These are phyloP conservation scores for Drosophila nr. medialis DNA, from an alignment of 2,888 invertebrate genomes.

Conservation along the genomic window DNA sequence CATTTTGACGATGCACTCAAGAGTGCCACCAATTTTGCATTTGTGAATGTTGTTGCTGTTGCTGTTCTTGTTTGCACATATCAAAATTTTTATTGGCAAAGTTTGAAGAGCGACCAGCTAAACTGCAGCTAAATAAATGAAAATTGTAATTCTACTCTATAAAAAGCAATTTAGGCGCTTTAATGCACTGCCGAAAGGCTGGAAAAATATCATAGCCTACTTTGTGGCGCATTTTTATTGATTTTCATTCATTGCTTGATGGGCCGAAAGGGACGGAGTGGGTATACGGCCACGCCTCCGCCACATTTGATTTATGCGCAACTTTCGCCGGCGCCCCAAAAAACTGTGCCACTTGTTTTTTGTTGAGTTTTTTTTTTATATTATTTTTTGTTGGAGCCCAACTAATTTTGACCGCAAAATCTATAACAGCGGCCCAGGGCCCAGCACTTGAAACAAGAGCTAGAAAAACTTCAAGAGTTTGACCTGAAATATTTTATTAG, in stretches of 20 bases:
- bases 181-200: constrained; percentile 26
- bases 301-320: constrained; percentile 61
- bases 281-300: constrained; percentile 28
- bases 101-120: constrained; percentile 37
- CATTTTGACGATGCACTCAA: constrained; percentile 59
- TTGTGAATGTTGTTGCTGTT: neutral
- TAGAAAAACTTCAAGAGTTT: constrained; percentile 49
- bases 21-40: constrained; percentile 29
- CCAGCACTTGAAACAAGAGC: constrained; percentile 26
- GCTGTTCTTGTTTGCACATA: constrained; percentile 12
- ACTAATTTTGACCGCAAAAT: constrained; percentile 62
- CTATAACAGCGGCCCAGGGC: constrained; percentile 39
- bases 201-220: constrained; percentile 30
- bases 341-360: constrained; percentile 39
- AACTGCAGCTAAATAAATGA: constrained; percentile 18
- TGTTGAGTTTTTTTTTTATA: neutral
- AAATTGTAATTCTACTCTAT: constrained; percentile 8
- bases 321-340: constrained; percentile 44
- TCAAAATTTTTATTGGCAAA: constrained; percentile 55
- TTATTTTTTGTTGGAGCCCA: constrained; percentile 23
- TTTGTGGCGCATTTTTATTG: constrained; percentile 41
- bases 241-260: constrained; percentile 40
- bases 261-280: neutral
- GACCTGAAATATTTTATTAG: constrained; percentile 58
- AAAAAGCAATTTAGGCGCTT: constrained; percentile 25